Evolutionary conservation across 2,113 vertebrate genomes (phyloP).

Genomic region (Callionymus lyra): DNA sequence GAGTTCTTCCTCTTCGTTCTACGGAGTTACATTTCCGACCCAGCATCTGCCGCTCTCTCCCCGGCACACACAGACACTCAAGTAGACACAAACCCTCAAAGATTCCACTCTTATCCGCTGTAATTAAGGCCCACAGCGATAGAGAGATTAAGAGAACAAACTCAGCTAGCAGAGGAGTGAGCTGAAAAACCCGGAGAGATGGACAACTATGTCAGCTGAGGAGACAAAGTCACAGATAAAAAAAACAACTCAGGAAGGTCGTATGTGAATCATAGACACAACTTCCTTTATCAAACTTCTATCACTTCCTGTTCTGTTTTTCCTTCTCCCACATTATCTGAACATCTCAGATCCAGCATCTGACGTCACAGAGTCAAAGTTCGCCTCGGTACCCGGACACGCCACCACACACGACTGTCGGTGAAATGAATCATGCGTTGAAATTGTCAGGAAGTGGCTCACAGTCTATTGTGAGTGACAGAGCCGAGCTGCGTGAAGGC

Average conservation of each 20-base stretch:
- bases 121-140: constrained; percentile 57
- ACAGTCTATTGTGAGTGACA: too few relatives aligned
- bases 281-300: constrained; percentile 32
- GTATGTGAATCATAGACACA: constrained; percentile 20
- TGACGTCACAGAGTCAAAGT: too few relatives aligned
- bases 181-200: not conserved
- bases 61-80: constrained; percentile 3
- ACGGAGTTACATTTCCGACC: too few relatives aligned
- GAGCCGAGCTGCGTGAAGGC: too few relatives aligned
- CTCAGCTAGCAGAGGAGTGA: constrained; percentile 9
- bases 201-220: too few relatives aligned
- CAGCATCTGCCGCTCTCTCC: not conserved
- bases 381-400: too few relatives aligned
- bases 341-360: too few relatives aligned
- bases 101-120: constrained; percentile 29
- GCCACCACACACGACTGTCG: too few relatives aligned
- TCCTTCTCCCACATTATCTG: constrained; percentile 10
- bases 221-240: constrained; percentile 1
- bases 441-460: too few relatives aligned
- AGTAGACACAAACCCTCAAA: constrained; percentile 1
- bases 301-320: constrained; percentile 38
- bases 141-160: constrained; percentile 32
- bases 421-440: too few relatives aligned
- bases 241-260: too few relatives aligned
- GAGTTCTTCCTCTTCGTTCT: too few relatives aligned